Evolutionary conservation across 2,797 vertebrate genomes (phyloP).

Genomic region (Selene dorsalis): DNA sequence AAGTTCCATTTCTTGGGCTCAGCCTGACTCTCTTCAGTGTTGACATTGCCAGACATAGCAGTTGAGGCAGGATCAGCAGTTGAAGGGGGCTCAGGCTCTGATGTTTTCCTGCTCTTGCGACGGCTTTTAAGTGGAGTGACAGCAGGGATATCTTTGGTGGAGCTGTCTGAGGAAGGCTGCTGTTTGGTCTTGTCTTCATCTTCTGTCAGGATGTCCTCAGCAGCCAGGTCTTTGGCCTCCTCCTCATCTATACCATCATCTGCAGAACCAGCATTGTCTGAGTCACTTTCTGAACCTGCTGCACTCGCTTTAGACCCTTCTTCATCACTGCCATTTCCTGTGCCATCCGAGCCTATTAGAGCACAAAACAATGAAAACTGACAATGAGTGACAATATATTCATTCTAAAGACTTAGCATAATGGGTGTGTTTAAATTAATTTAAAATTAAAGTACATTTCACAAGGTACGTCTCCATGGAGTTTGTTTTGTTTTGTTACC

Average conservation of each 20-base stretch:
- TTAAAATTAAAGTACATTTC: no score
- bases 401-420: neutral
- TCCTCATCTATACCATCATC: conserved; percentile 86
- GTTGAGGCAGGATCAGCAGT: conserved; percentile 38
- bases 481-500: no score
- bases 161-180: conserved; percentile 85
- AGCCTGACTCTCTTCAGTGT: conserved; percentile 83
- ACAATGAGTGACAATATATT: neutral
- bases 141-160: conserved; percentile 85
- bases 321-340: conserved; percentile 92
- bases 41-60: conserved; percentile 21
- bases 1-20: conserved; percentile 99
- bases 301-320: conserved; percentile 92
- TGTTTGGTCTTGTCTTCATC: conserved; percentile 86
- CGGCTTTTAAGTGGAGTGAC: conserved; percentile 79
- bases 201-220: conserved; percentile 81
- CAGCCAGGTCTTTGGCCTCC: conserved; percentile 81
- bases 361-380: neutral
- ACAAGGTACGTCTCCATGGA: neutral
- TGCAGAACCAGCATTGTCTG: conserved; percentile 88
- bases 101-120: conserved; percentile 85
- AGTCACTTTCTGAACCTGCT: conserved; percentile 92
- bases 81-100: conserved; percentile 80
- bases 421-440: no score
- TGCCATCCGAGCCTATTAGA: conserved; percentile 92